phyloP scores from a whole-genome alignment of 2,113 vertebrate genomes.

The Saguinus imperator region DNA sequence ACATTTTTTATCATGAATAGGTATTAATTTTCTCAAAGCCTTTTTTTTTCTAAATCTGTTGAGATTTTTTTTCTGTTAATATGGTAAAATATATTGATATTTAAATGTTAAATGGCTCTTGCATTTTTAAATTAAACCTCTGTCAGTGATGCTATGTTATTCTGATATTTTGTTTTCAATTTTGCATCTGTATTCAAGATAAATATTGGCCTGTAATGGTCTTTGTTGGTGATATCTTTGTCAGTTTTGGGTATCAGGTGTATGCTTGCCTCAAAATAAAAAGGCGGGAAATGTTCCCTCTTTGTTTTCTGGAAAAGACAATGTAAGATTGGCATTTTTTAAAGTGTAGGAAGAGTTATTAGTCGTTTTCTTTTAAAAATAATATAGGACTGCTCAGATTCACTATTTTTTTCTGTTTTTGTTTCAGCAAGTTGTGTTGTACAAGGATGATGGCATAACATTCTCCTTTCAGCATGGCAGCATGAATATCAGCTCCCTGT shows the following conservation, averaged over 20 bases:
- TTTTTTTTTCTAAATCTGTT: not conserved
- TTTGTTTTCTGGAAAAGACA: not conserved
- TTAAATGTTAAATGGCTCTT: not conserved
- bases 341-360: not conserved
- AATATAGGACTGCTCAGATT: not conserved
- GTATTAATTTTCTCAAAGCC: not conserved
- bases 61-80: slow-evolving; percentile 1
- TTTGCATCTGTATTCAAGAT: not conserved
- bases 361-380: not conserved
- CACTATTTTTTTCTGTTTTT: slow-evolving; percentile 1
- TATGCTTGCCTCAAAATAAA: not conserved
- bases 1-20: not conserved
- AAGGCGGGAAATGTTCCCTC: not conserved
- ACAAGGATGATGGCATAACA: not conserved
- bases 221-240: not conserved
- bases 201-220: not conserved
- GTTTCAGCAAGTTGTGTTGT: slow-evolving; percentile 18
- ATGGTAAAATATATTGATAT: slow-evolving; percentile 7
- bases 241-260: not conserved
- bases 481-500: not conserved
- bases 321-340: not conserved
- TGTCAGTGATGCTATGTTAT: not conserved
- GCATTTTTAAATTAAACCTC: slow-evolving; percentile 29
- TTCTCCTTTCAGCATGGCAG: not conserved
- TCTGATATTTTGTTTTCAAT: not conserved